Evolutionary conservation across 2,113 vertebrate species (phyloP).

Genomic region (Cervus canadensis): DNA sequence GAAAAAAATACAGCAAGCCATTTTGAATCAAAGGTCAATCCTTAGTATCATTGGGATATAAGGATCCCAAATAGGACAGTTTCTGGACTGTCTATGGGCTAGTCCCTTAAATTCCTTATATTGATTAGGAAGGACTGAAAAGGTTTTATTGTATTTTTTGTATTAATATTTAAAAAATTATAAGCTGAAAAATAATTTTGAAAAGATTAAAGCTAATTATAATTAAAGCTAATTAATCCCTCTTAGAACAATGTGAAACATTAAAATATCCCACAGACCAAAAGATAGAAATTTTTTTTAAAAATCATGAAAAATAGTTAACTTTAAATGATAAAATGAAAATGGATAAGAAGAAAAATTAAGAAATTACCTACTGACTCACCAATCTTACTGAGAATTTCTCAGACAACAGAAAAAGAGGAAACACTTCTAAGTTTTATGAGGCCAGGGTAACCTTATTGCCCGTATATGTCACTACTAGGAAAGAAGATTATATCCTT

Average conservation of each 20-base stretch:
- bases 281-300: background rate
- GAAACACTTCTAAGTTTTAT: background rate
- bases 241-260: background rate
- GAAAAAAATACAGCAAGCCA: background rate
- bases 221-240: background rate
- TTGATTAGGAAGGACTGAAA: background rate
- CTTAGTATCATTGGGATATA: background rate
- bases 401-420: background rate
- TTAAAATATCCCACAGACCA: background rate
- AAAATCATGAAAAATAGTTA: background rate
- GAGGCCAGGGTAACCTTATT: background rate
- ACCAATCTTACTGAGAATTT: background rate
- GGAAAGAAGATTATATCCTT: conserved; percentile 1
- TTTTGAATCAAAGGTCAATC: background rate
- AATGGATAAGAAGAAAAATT: background rate
- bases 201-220: background rate
- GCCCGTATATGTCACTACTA: background rate
- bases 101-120: background rate
- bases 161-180: background rate
- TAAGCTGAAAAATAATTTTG: background rate
- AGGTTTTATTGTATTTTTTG: background rate
- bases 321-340: background rate
- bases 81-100: background rate
- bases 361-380: background rate
- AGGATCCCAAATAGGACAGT: background rate